Evolutionary conservation across 2,888 invertebrate genomes (phyloP), one percentile per base, ranked within the genome.

Genomic region (Hylaea fasciaria): DNA sequence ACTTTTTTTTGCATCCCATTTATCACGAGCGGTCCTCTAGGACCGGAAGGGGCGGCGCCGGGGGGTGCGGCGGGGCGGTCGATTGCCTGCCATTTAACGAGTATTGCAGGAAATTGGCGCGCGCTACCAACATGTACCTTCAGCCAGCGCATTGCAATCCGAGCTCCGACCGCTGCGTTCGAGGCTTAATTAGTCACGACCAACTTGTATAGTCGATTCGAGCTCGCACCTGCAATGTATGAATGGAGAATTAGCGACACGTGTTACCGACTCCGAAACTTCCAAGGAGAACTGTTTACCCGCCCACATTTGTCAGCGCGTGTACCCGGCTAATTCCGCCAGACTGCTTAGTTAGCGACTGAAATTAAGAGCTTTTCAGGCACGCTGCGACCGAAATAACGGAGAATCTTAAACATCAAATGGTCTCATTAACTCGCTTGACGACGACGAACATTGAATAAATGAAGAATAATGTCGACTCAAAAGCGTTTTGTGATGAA

Each of bases 81-180:
- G 78, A 85, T 80, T 82, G 82, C 76, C 80, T 70, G 79, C 77
- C 79, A 81, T 83, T 81, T 81, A 74, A 66, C 80, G 77, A 81
- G 80, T 80, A 85, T 81, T 79, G 78, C 83, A 80, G 85, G 83
- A 85, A 84, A 85, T 85, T 83, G 84, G 79, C 78, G 79, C 77
- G 74, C 57, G 57, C 66, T 62, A 62, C 62, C 63, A 55, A 57
- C 65, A 51, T 66, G 71, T 59, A 62, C 58, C 47, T 28, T 9
- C 9, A 43, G 46, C 58, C 9, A 43, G 46, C 58, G 52, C 70
- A 76, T 73, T 78, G 75, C 78, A 68, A 72, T 74, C 71, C 69
- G 45, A 45, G 12, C 29, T 41, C 49, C 46, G 68, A 71, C 68
- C 67, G 66, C 71, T 72, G 69, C 69, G 73, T 74, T 73, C 75